Conservation (phyloP, 2,888 invertebrate species). For the Caradrina clavipalpis region DNA sequence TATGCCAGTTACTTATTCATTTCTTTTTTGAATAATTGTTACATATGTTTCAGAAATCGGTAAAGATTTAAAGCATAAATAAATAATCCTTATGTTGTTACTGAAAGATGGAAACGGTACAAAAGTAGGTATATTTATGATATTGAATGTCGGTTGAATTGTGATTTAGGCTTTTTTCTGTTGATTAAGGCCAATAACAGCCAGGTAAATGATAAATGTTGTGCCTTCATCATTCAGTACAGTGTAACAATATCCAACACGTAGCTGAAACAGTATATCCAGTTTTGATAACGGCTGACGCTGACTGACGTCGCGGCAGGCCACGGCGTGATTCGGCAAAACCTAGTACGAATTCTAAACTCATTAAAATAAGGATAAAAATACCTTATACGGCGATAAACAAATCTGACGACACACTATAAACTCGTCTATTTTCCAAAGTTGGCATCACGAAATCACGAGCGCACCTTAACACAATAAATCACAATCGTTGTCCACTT, state of each 20-base stretch:
- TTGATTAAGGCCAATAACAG: background rate
- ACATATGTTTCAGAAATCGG: constrained; percentile 33
- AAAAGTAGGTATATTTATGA: constrained; percentile 4
- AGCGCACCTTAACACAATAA: constrained; percentile 64
- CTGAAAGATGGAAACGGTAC: background rate
- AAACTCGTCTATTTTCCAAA: constrained; percentile 40
- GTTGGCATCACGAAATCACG: constrained; percentile 59
- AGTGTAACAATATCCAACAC: background rate
- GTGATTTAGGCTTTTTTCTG: too few relatives aligned
- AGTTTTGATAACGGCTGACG: constrained; percentile 25
- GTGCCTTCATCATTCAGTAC: background rate
- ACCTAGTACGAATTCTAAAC: too few relatives aligned
- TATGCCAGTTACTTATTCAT: constrained; percentile 19
- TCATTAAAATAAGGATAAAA: too few relatives aligned
- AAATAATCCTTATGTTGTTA: constrained; percentile 31
- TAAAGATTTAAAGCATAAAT: constrained; percentile 19
- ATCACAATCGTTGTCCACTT: constrained; percentile 72
- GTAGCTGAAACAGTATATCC: constrained; percentile 12
- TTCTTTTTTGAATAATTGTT: constrained; percentile 36
- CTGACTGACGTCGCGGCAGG: too few relatives aligned
- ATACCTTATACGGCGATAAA: constrained; percentile 46
- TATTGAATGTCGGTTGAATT: too few relatives aligned
- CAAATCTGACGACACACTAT: constrained; percentile 45
- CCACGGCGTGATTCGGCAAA: too few relatives aligned
- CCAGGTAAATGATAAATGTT: background rate